Conservation (phyloP, 2,888 invertebrate genomes). For the Tanypteryx hageni region DNA sequence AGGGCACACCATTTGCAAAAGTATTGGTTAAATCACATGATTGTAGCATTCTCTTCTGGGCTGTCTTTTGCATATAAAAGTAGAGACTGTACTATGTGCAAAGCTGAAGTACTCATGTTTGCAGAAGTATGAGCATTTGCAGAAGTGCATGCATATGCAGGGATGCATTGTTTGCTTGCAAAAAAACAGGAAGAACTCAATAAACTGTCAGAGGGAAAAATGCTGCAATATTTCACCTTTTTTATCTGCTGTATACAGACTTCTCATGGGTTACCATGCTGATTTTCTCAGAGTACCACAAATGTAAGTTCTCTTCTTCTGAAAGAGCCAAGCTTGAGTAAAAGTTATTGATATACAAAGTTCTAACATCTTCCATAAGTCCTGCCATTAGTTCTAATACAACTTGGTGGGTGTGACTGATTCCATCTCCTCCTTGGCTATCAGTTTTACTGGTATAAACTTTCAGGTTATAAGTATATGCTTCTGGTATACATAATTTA, state of each 20-base stretch:
- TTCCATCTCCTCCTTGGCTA: background rate
- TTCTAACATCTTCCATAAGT: constrained; percentile 13
- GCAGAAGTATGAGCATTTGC: too few species aligned
- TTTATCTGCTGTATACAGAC: constrained; percentile 71
- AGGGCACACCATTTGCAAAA: too few species aligned
- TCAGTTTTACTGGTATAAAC: constrained; percentile 26
- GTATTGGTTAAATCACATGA: too few species aligned
- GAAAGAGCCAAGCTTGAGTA: constrained; percentile 68
- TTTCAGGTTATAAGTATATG: constrained; percentile 7
- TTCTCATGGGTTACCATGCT: constrained; percentile 71
- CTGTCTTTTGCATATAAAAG: too few species aligned
- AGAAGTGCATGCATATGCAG: too few species aligned
- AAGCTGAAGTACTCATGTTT: too few species aligned
- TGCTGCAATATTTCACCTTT: constrained; percentile 66
- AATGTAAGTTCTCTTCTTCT: constrained; percentile 71
- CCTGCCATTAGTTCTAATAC: background rate
- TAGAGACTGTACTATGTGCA: too few species aligned
- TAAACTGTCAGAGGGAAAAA: too few species aligned
- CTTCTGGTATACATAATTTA: constrained; percentile 2
- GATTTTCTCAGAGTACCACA: constrained; percentile 72
- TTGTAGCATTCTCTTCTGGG: too few species aligned
- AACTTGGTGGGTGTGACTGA: background rate
- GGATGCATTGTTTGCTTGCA: too few species aligned
- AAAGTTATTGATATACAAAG: background rate
- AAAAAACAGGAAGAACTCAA: too few species aligned